Evolutionary conservation across 2,797 vertebrate genomes (phyloP).

Genomic region (Gallinago stenura): DNA sequence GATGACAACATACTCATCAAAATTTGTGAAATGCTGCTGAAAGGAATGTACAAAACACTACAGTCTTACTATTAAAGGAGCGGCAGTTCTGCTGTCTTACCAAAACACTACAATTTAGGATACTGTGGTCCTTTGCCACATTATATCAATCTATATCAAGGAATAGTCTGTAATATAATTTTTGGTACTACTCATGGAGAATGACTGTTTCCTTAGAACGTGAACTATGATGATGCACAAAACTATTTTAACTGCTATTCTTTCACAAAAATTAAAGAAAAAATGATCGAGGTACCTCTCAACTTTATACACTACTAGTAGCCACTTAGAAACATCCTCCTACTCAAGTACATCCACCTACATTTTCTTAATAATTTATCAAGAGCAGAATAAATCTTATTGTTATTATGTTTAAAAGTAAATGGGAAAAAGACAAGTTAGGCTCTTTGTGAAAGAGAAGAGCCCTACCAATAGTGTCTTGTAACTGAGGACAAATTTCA

Average conservation of each 20-base stretch:
- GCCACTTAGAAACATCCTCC: background rate
- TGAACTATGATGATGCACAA: background rate
- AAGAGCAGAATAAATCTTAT: background rate
- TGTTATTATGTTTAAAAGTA: background rate
- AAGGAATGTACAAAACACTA: background rate
- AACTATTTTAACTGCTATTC: background rate
- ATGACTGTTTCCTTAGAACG: background rate
- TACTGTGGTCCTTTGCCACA: background rate
- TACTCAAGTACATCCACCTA: background rate
- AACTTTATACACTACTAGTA: background rate
- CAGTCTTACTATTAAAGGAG: background rate
- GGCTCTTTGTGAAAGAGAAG: background rate
- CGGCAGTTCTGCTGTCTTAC: background rate
- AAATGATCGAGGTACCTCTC: background rate
- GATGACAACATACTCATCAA: background rate
- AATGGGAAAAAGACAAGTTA: background rate
- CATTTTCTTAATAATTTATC: background rate
- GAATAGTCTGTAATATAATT: background rate
- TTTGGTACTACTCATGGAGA: background rate
- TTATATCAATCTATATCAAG: rapidly evolving
- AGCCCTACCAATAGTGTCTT: background rate
- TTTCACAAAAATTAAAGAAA: background rate
- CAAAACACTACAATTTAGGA: background rate
- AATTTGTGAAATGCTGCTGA: background rate
- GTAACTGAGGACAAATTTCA: background rate